Evolutionary conservation across 2,888 invertebrate species (phyloP).

Genomic region (Drosophila austrosaltans): DNA sequence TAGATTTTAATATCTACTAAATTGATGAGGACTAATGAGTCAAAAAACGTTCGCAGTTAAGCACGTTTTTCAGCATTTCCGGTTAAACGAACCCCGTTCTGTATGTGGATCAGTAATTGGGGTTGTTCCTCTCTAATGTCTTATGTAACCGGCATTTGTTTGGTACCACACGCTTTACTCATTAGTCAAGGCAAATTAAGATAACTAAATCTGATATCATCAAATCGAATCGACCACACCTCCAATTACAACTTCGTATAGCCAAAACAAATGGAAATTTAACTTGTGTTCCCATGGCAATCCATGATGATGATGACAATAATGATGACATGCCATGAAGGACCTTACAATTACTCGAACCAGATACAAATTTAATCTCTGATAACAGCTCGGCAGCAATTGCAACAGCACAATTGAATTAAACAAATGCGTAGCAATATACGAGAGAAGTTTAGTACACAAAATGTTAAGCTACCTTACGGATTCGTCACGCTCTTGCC

Average conservation of each 20-base stretch:
- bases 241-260: conserved; percentile 2
- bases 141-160: neutral
- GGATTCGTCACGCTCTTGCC: conserved; percentile 6
- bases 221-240: neutral
- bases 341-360: neutral
- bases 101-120: neutral
- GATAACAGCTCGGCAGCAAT: conserved; percentile 45
- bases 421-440: conserved; percentile 18
- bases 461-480: conserved; percentile 42
- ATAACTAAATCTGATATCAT: conserved; percentile 7
- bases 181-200: conserved; percentile 7
- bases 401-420: conserved; percentile 27
- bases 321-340: conserved; percentile 1
- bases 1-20: no score
- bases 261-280: conserved; percentile 24
- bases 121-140: neutral
- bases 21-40: no score
- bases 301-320: conserved; percentile 11
- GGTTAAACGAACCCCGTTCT: no score
- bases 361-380: conserved; percentile 28
- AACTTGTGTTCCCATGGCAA: neutral
- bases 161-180: neutral
- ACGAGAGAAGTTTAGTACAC: conserved; percentile 28
- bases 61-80: no score
- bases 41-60: no score